Percentiles rank a stretch among this genome's conserved stretches.
Evolutionary conservation across 2,888 invertebrate genomes (phyloP).

Genomic region (Drosophila formosana): DNA sequence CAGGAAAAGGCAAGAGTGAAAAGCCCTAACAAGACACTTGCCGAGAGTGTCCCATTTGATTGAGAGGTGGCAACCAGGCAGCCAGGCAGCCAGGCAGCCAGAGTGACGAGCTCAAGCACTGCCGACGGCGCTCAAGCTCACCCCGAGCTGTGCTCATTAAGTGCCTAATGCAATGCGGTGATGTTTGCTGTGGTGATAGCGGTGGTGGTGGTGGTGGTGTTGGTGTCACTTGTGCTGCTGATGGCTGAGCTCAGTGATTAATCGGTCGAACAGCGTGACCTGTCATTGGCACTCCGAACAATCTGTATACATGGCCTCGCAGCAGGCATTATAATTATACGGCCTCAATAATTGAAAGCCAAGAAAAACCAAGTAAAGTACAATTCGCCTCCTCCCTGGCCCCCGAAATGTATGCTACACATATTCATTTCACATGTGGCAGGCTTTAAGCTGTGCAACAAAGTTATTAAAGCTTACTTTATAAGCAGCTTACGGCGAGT

Average conservation of each 20-base stretch:
- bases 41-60: conserved; percentile 43
- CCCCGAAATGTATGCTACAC: conserved; percentile 7
- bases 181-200: background rate
- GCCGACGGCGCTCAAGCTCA: conserved; percentile 1
- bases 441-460: background rate
- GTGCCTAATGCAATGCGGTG: conserved; percentile 32
- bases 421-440: background rate
- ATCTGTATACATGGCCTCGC: conserved; percentile 33
- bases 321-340: conserved; percentile 32
- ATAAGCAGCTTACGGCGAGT: conserved; percentile 21
- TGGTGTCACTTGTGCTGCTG: conserved; percentile 5
- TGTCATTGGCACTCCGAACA: conserved; percentile 39
- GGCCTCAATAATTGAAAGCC: conserved; percentile 17
- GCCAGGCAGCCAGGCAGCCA: conserved; percentile 31
- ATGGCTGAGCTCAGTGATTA: conserved; percentile 42
- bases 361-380: background rate
- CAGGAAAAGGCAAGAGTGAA: conserved; percentile 29
- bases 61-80: conserved; percentile 36
- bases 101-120: conserved; percentile 28
- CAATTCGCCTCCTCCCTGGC: background rate
- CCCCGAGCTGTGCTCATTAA: conserved; percentile 40
- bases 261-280: conserved; percentile 37
- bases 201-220: conserved; percentile 1
- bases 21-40: conserved; percentile 42
- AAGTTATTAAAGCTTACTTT: conserved; percentile 3